These are phyloP conservation scores for Anadara kagoshimensis DNA, from an alignment of 1,140 invertebrate genomes.

Conservation along the genomic window DNA sequence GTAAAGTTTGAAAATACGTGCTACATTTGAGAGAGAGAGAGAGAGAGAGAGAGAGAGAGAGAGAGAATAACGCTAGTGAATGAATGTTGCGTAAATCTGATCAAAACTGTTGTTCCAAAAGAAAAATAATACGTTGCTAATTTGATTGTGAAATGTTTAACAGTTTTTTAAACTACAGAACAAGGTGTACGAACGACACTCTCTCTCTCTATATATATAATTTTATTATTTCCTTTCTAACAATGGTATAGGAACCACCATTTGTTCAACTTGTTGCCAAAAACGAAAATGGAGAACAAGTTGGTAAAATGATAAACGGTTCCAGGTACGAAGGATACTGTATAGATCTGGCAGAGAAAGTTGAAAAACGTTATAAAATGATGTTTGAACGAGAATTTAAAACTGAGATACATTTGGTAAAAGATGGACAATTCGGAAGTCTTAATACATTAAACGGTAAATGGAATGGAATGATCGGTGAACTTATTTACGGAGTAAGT, in stretches of 20 bases:
- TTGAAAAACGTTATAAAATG: constrained; percentile 73
- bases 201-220: too few species aligned
- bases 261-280: constrained; percentile 49
- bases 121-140: too few species aligned
- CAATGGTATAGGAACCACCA: constrained; percentile 48
- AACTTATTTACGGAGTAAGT: constrained; percentile 91
- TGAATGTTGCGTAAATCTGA: too few species aligned
- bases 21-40: too few species aligned
- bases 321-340: constrained; percentile 81
- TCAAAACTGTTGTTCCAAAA: too few species aligned
- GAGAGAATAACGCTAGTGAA: too few species aligned
- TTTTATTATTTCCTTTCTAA: too few species aligned
- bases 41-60: too few species aligned
- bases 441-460: constrained; percentile 77
- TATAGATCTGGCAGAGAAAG: constrained; percentile 60
- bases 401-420: constrained; percentile 90
- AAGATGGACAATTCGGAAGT: constrained; percentile 94
- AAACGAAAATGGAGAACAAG: constrained; percentile 27
- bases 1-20: too few species aligned
- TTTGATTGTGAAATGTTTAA: too few species aligned
- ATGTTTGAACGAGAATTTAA: constrained; percentile 79
- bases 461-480: constrained; percentile 99
- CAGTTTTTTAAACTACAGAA: too few species aligned
- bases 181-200: too few species aligned
- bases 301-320: constrained; percentile 38